Percentiles rank a stretch among this genome's conserved stretches.
Evolutionary conservation across 2,113 vertebrate genomes (phyloP).

Genomic region (Rhizomys pruinosus): DNA sequence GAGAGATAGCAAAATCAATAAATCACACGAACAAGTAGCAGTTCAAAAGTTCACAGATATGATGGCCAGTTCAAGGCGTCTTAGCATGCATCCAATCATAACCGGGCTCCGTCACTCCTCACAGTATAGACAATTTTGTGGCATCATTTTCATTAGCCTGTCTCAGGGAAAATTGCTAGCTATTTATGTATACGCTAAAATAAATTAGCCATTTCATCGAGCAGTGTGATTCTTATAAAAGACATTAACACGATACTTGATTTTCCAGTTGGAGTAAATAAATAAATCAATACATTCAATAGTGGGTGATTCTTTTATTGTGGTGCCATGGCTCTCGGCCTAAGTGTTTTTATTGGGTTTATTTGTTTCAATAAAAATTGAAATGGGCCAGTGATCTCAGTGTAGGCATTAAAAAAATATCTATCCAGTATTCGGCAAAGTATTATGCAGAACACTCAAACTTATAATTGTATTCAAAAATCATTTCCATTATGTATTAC

Average conservation of each 20-base stretch:
- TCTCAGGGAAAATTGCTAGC: conserved; percentile 92
- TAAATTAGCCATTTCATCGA: conserved; percentile 96
- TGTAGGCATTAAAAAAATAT: conserved; percentile 71
- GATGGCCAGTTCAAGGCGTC: conserved; percentile 88
- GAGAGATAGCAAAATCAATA: conserved; percentile 88
- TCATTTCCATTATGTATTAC: conserved; percentile 76
- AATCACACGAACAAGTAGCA: conserved; percentile 88
- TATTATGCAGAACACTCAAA: conserved; percentile 72
- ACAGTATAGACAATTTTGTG: conserved; percentile 88
- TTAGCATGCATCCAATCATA: conserved; percentile 89
- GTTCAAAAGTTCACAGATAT: conserved; percentile 93
- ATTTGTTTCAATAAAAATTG: conserved; percentile 92
- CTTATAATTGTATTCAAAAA: conserved; percentile 80
- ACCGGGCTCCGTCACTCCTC: conserved; percentile 88
- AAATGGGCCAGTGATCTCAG: conserved; percentile 86
- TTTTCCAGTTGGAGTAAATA: conserved; percentile 92
- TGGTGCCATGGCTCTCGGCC: conserved; percentile 83
- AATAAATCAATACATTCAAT: conserved; percentile 92
- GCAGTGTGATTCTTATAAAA: conserved; percentile 93
- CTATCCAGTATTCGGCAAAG: conserved; percentile 78
- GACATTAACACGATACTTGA: conserved; percentile 90
- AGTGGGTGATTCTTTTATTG: conserved; percentile 85
- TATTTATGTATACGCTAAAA: conserved; percentile 95
- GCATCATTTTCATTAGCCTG: conserved; percentile 92
- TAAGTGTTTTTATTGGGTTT: conserved; percentile 91